Evolutionary conservation across 1,140 invertebrate species (phyloP), one percentile per base, ranked within the genome.

Genomic region (Diuraphis noxia): DNA sequence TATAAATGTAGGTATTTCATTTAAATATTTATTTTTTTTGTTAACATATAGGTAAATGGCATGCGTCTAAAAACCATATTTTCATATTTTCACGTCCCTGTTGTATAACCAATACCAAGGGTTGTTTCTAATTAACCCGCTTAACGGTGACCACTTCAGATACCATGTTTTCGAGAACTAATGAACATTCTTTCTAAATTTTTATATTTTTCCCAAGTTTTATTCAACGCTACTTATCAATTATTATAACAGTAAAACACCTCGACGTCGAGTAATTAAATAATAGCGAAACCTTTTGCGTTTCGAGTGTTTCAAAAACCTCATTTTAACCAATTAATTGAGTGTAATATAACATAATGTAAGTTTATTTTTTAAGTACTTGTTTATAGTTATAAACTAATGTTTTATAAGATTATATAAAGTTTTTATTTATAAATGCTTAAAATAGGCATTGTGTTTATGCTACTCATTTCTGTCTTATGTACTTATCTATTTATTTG

Each of bases 251-350:
- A 49, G 5, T 36, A 87, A 86, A 87, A 87, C 34, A 46, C 34
- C n/a, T 85, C 21, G 84, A 34, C 84, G 84, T 85, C 3, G 43
- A n/a, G 19, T 46, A 49, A 85, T 85, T 85, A 85, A 85, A 85
- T 85, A 87, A 52, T 38, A 87, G 36, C 13, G 21, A 52, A 49
- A 87, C 8, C 21, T 36, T 46, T 36, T 52, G 34, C 46, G 34
- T 52, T 87, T 87, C 13, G 85, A 52, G 85, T 25, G 46, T 52
- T 25, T 9, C 21, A 5, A 49, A 86, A 86, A 36, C 30, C 25
- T 84, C 17, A 52, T 87, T 87, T 52, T 52, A 34, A 2, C 10
- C 10, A 10, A 41, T 25, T 84, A 84, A 84, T 40, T 81, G 3
- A 81, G 79, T 81, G 79, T 81, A 81, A 40, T 38, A 72, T 72